phyloP scores from a whole-genome alignment of 2,888 invertebrate species.

The Hypercompe scribonia region DNA sequence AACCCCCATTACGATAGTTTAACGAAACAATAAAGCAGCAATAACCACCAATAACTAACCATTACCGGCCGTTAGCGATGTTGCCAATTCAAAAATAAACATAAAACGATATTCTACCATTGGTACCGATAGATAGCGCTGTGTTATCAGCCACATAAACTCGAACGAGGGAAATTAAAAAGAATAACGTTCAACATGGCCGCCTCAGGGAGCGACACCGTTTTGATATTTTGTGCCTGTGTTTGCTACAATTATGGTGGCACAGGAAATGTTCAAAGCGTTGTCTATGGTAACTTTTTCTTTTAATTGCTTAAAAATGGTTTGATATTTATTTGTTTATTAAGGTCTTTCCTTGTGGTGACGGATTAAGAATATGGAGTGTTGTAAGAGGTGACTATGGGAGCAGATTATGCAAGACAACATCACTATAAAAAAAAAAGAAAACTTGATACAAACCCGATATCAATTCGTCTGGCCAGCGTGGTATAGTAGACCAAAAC shows the following conservation, averaged over 20 bases:
- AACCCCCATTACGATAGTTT: constrained; percentile 3
- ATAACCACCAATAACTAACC: constrained; percentile 29
- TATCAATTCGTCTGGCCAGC: no score
- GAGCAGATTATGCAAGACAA: no score
- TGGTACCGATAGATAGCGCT: constrained; percentile 60
- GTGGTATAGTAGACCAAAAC: no score
- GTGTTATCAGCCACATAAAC: constrained; percentile 64
- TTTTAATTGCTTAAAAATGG: neutral
- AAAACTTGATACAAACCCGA: no score
- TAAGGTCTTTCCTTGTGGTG: no score
- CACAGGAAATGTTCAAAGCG: constrained; percentile 16
- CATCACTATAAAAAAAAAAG: no score
- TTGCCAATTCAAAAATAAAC: constrained; percentile 69
- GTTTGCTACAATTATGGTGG: constrained; percentile 16
- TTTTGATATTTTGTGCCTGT: constrained; percentile 42
- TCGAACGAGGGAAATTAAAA: constrained; percentile 72
- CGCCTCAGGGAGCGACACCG: constrained; percentile 45
- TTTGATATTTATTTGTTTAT: no score
- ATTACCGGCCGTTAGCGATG: constrained; percentile 37
- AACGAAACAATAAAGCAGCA: constrained; percentile 21
- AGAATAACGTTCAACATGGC: constrained; percentile 64
- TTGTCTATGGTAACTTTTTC: neutral
- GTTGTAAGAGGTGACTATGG: no score
- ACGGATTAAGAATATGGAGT: no score
- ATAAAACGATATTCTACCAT: constrained; percentile 59